Percentiles rank a stretch among this genome's conserved stretches.
Evolutionary conservation across 92 coral and sea anemone species (phyloP).

Genomic region (Anthopleura xanthogrammica): DNA sequence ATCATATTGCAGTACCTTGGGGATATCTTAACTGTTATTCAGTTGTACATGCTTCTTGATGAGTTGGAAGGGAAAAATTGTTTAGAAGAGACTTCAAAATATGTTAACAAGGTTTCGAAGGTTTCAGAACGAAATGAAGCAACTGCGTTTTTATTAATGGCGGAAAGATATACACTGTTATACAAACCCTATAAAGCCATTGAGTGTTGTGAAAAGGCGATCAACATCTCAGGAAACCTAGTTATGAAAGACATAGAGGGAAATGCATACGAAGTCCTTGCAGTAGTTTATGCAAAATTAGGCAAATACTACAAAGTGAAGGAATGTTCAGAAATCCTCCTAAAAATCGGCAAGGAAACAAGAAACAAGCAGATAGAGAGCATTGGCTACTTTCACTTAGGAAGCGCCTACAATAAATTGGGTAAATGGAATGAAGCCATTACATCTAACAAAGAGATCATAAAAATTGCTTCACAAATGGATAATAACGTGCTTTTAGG

Average conservation of each 20-base stretch:
- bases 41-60: background rate
- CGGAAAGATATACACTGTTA: background rate
- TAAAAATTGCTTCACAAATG: background rate
- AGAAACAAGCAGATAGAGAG: background rate
- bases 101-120: background rate
- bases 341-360: background rate
- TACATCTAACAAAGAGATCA: background rate
- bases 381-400: background rate
- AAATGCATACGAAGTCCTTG: background rate
- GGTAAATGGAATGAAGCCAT: background rate
- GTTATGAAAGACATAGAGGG: background rate
- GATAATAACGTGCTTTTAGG: background rate
- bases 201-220: background rate
- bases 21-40: background rate
- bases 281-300: background rate
- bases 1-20: background rate
- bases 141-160: background rate
- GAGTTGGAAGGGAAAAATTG: background rate
- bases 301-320: background rate
- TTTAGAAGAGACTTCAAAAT: background rate
- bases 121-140: background rate
- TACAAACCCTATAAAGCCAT: background rate
- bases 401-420: background rate
- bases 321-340: background rate
- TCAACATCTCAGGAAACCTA: background rate